Base-by-base conservation (phyloP, 2,888 invertebrate genomes). In the Diplazon laetatorius region DNA sequence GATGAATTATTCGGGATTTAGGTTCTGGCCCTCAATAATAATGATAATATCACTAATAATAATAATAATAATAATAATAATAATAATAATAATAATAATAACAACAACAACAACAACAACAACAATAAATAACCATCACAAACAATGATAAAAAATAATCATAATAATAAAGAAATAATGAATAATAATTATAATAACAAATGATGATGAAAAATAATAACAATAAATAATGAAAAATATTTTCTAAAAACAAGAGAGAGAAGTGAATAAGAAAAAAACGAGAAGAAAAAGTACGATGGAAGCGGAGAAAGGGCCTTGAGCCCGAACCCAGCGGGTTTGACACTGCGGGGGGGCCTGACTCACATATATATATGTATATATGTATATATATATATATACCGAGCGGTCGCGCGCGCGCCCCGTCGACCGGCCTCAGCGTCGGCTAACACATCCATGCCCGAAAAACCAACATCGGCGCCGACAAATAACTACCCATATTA, bases 391-490 rank as follows among this genome's bases (percentile, higher is more conserved):
- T n/a, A n/a, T n/a, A n/a, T 39, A 66, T 59, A 74, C 30, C 25
- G 30, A 25, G 37, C 44, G 20, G 30, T 57, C 69, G 69, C 63
- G 69, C 78, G 78, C 74, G 65, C 74, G 71, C 66, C 72, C 66
- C 69, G 69, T 68, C 66, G 78, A 69, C 73, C 63, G 63, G 20
- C 55, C 50, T 39, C 55, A 14, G 68, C 68, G 68, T 42, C 73
- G 72, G 52, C 16, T 35, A 60, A 78, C 74, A 70, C 65, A 70
- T 78, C 59, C 60, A 50, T 37, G 55, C 55, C 83, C 84, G 85
- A 89, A 90, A 88, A 90, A 90, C 89, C 90, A 90, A 90, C 90
- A 90, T 90, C 88, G 88, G 87, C 87, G 90, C 89, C 90, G 90
- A 90, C 90, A 90, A 90, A 90, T 90, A 90, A 90, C 89, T 89